Evolutionary conservation across 2,888 invertebrate genomes (phyloP), one percentile per base, ranked within the genome.

Genomic region (Drosophila anomelani): DNA sequence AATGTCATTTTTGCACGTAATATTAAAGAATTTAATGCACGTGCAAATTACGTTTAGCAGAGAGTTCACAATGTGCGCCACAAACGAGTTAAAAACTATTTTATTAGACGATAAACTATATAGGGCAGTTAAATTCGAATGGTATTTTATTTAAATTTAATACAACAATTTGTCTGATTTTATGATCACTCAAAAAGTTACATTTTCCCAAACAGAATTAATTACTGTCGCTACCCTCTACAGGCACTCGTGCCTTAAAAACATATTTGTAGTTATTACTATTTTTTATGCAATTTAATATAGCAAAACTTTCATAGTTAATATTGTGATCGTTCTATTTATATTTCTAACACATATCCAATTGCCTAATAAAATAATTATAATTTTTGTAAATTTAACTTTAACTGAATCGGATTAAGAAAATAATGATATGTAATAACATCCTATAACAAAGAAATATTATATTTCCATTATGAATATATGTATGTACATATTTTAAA

Each of bases 1-100:
- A 39, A 54, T 6, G 4, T 5, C n/a, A 47, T 58, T 29, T 5
- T 54, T 15, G 59, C 60, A 60, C 60, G 60, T 60, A 34, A 17
- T 58, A 6, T 13, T 6, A 32, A 41, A 32, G 39, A 58, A 39
- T 43, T 61, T 15, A 17, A 23, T 17, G 51, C 51, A 51, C 34
- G 51, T 51, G 34, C 20, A 34, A 34, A 34, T 20, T 20, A 34
- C 20, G 34, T 10, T 15, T 15, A 20, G 26, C 20, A 34, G 20
- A 49, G 13, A 49, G 20, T 46, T 46, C 3, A 29, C 26, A 26
- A 46, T 20, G 13, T 34, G 34, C 20, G 20, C 51, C 20, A 51
- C 20, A 8, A 34, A 51, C 15, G 9, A 20, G 13, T 9, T 34
- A 34, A 34, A 1, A 34, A 34, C 20, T 20, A 34, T 20, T 51